Evolutionary conservation across 2,113 vertebrate genomes (phyloP), one percentile per base, ranked within the genome.

Genomic region (Felis chaus): DNA sequence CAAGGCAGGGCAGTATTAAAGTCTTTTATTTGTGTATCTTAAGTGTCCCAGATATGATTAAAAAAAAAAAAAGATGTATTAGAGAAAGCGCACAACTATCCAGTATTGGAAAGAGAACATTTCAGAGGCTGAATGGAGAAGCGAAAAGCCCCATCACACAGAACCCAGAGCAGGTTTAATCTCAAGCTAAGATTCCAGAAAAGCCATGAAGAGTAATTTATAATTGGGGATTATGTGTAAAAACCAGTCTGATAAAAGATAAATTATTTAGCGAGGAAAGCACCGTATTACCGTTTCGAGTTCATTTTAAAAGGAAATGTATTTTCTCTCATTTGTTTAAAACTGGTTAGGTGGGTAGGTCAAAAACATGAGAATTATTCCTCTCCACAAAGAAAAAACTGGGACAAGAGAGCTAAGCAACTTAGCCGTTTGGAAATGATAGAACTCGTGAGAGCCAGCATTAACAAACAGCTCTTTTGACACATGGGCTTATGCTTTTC

Each of bases 391-490:
- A 66, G 73, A 57, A 95, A 91, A 74, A 90, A 91, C 25, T 16
- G 27, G 86, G 86, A 91, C 19, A 90, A 8, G 41, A 3, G 95
- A 90, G 55, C 55, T 83, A 73, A 80, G 73, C 63, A 91, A 82
- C 4, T 53, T 65, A 94, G 4, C 39, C 53, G 41, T 79, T 95
- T 92, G 92, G 89, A 97, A 98, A 78, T 90, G n/a, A 91, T 1
- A 73, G 81, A 41, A 11, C 45, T 68, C 79, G 3, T 85, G 74
- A 89, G n/a, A 94, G 89, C 92, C 97, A 96, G 90, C 63, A 92
- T 92, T 89, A 66, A 93, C 89, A 45, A 89, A 94, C 68, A 95
- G 83, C 50, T 92, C 89, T 92, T 92, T 68, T 71, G 73, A 91
- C 39, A 93, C 94, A 83, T 16, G 9, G 48, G 74, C 41, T 65